Percentiles rank a stretch among this genome's conserved stretches.
Conservation (phyloP, 2,888 invertebrate species). For the Cheiracanthium punctorium region DNA sequence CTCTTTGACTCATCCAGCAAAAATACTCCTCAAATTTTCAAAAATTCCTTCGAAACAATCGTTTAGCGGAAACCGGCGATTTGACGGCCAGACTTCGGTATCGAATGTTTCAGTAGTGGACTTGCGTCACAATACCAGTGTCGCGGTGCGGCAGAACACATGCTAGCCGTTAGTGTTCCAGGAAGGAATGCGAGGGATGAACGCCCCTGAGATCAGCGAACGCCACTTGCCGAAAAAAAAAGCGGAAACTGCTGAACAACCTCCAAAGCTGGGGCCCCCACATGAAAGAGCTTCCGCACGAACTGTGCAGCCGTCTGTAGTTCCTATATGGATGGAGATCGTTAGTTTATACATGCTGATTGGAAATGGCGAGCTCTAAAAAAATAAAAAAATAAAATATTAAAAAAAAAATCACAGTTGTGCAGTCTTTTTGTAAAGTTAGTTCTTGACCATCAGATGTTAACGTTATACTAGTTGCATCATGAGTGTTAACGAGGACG, state of each 20-base stretch:
- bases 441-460: conserved; percentile 32
- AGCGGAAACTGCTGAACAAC: conserved; percentile 29
- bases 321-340: conserved; percentile 48
- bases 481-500: neutral
- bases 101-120: neutral
- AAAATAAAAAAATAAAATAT: too few relatives aligned
- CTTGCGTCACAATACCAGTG: neutral
- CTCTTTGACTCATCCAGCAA: too few relatives aligned
- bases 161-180: conserved; percentile 28
- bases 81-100: neutral
- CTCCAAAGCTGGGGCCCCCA: conserved; percentile 35
- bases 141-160: neutral
- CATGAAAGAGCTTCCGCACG: conserved; percentile 53
- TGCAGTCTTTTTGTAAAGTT: neutral
- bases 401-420: too few relatives aligned
- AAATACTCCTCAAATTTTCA: too few relatives aligned
- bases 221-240: conserved; percentile 51
- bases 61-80: neutral
- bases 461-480: conserved; percentile 22
- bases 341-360: too few relatives aligned
- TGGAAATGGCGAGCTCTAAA: neutral
- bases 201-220: conserved; percentile 54
- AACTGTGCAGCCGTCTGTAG: conserved; percentile 51
- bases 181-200: conserved; percentile 48
- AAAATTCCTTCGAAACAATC: too few relatives aligned